phyloP scores from a whole-genome alignment of 2,888 invertebrate genomes.

The Mamestra brassicae region DNA sequence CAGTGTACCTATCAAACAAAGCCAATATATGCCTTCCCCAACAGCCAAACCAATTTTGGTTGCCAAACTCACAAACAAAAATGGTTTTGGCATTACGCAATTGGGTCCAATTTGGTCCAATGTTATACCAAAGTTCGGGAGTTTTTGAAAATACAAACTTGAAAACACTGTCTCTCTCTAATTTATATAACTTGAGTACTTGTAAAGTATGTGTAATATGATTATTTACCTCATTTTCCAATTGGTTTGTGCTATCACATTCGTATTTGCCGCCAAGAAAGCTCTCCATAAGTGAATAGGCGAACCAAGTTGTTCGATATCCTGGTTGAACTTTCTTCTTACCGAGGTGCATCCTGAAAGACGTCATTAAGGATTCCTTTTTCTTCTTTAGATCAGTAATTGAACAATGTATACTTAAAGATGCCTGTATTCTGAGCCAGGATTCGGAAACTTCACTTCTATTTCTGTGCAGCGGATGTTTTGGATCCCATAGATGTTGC shows the following conservation, averaged over 20 bases:
- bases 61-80: slow-evolving; percentile 52
- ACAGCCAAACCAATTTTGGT: slow-evolving; percentile 45
- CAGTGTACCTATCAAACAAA: slow-evolving; percentile 16
- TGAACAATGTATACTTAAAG: slow-evolving; percentile 77
- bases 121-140: slow-evolving; percentile 49
- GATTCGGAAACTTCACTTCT: slow-evolving; percentile 81
- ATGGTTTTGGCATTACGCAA: slow-evolving; percentile 61
- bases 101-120: slow-evolving; percentile 71
- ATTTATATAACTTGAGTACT: neutral
- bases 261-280: slow-evolving; percentile 86
- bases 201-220: neutral
- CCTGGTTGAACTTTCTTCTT: slow-evolving; percentile 77
- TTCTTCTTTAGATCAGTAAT: slow-evolving; percentile 84
- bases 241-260: slow-evolving; percentile 79
- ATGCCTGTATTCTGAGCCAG: slow-evolving; percentile 83
- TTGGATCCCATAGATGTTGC: slow-evolving; percentile 84
- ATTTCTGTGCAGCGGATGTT: slow-evolving; percentile 81
- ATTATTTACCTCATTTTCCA: slow-evolving; percentile 79
- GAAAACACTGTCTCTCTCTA: slow-evolving; percentile 7
- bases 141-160: slow-evolving; percentile 20
- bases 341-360: slow-evolving; percentile 81
- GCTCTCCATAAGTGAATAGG: slow-evolving; percentile 84
- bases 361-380: slow-evolving; percentile 87
- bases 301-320: slow-evolving; percentile 85
- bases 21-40: slow-evolving; percentile 18